These are phyloP conservation scores for Celastrina argiolus DNA, from an alignment of 2,888 invertebrate genomes.

Conservation along the genomic window DNA sequence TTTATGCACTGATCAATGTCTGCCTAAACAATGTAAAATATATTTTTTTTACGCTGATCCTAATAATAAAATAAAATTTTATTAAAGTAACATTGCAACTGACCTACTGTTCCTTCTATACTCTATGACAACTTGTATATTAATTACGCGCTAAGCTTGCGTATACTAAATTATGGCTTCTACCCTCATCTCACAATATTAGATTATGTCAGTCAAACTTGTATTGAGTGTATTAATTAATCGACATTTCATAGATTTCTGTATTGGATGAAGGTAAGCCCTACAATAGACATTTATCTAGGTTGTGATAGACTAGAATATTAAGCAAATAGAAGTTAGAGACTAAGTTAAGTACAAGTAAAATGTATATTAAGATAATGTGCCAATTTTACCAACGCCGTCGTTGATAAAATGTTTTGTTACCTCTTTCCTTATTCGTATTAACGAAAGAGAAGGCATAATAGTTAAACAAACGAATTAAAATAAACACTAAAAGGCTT, in stretches of 20 bases:
- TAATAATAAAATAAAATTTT: background rate
- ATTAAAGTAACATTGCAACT: background rate
- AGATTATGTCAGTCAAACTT: slow-evolving; percentile 28
- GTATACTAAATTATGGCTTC: slow-evolving; percentile 26
- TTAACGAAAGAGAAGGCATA: too few species aligned
- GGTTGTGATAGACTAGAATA: background rate
- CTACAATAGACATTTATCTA: background rate
- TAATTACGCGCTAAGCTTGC: slow-evolving; percentile 1
- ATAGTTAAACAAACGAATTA: too few species aligned
- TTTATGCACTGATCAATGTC: too few species aligned
- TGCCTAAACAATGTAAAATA: background rate
- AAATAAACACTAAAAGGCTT: too few species aligned
- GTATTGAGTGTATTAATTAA: slow-evolving; percentile 24
- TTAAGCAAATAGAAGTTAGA: background rate
- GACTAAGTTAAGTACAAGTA: too few species aligned
- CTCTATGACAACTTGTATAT: background rate
- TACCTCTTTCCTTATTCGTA: too few species aligned
- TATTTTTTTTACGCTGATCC: background rate
- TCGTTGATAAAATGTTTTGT: too few species aligned
- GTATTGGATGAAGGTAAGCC: slow-evolving; percentile 16
- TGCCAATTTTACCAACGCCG: too few species aligned
- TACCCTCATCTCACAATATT: slow-evolving; percentile 29
- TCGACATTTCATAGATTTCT: slow-evolving; percentile 26
- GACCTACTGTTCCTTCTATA: background rate
- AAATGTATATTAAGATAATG: too few species aligned